Conservation (phyloP, 1,140 invertebrate genomes). For the Drosophila navojoa region DNA sequence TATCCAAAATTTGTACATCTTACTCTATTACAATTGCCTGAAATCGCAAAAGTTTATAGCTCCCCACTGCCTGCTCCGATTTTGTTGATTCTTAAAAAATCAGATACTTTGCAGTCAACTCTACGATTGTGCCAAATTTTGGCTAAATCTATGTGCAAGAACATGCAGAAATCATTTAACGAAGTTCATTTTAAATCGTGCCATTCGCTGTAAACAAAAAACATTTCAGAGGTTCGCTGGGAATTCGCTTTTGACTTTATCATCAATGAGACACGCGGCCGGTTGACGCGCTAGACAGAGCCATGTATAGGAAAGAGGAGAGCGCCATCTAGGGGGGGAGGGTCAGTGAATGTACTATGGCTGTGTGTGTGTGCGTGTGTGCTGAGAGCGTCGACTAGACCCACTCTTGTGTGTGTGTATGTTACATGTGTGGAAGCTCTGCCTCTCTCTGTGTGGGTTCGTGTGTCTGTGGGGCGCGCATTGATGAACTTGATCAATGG, state of each 20-base stretch:
- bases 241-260: conserved; percentile 47
- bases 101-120: conserved; percentile 47
- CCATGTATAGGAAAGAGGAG: conserved; percentile 11
- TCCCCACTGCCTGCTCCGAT: conserved; percentile 37
- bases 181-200: conserved; percentile 77
- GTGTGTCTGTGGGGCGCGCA: too few species aligned
- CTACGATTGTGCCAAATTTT: conserved; percentile 17
- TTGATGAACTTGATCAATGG: conserved; percentile 14
- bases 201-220: conserved; percentile 70
- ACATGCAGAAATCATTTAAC: conserved; percentile 67
- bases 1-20: conserved; percentile 11
- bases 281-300: conserved; percentile 32
- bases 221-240: conserved; percentile 36
- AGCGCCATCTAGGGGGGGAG: neutral
- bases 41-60: conserved; percentile 45
- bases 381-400: neutral
- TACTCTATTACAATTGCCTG: neutral
- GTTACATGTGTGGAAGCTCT: neutral
- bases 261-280: conserved; percentile 66
- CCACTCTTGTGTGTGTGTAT: too few species aligned
- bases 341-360: neutral
- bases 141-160: conserved; percentile 13
- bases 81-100: conserved; percentile 72
- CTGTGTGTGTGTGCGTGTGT: neutral
- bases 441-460: too few species aligned